Evolutionary conservation across 2,797 vertebrate species (phyloP).

Genomic region (Gymnoscopelus braueri): DNA sequence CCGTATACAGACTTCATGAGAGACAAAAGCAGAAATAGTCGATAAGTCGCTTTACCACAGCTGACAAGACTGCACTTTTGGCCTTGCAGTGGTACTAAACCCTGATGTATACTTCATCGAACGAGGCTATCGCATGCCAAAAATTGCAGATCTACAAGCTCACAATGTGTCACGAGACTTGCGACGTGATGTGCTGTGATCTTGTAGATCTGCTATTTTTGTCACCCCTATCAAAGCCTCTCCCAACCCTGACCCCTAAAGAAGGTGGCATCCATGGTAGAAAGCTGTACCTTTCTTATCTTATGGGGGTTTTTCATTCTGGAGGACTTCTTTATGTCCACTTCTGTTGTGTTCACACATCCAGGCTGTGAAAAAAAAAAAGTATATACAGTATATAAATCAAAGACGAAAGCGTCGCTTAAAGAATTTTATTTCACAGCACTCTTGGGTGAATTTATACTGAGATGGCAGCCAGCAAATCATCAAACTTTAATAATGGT

Average conservation of each 20-base stretch:
- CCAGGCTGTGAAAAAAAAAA: constrained; percentile 84
- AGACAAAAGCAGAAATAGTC: constrained; percentile 16
- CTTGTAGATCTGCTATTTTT: not conserved
- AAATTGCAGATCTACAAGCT: too few species aligned
- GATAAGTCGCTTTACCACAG: not conserved
- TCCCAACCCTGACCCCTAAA: constrained; percentile 15
- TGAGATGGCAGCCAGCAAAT: too few species aligned
- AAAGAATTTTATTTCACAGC: not conserved
- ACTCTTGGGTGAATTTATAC: too few species aligned
- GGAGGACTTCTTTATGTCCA: constrained; percentile 98
- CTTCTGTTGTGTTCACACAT: constrained; percentile 98
- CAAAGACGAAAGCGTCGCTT: too few species aligned
- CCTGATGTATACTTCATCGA: too few species aligned
- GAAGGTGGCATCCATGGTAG: not conserved
- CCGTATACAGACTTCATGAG: constrained; percentile 91
- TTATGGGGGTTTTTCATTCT: constrained; percentile 99
- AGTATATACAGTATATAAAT: not conserved
- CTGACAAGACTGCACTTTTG: constrained; percentile 6
- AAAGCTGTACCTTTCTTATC: constrained; percentile 90
- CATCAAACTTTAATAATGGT: too few species aligned
- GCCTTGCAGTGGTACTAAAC: too few species aligned
- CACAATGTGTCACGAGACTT: too few species aligned
- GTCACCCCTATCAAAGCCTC: not conserved
- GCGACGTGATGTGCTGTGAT: not conserved
- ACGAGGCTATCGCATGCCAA: too few species aligned